These are phyloP conservation scores for Trichomalopsis sarcophagae DNA, from an alignment of 1,140 invertebrate species.

Conservation along the genomic window DNA sequence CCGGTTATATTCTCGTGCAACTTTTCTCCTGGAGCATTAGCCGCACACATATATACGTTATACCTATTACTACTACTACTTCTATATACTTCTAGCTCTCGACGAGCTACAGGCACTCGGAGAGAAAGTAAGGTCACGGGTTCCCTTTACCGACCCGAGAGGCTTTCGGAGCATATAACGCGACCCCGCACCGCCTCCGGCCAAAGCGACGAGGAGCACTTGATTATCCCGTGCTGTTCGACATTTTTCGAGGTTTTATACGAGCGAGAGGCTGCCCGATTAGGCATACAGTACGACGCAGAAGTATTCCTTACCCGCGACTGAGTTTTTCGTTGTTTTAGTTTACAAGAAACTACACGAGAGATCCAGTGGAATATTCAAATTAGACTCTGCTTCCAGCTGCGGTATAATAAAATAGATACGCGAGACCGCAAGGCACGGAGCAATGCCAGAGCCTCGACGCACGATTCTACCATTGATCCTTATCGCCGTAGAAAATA, in stretches of 20 bases:
- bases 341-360: too few species aligned
- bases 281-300: neutral
- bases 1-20: neutral
- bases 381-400: too few species aligned
- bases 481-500: too few species aligned
- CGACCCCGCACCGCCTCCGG: neutral
- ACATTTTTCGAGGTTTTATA: too few species aligned
- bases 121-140: slow-evolving; percentile 66
- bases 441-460: too few species aligned
- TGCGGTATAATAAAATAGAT: too few species aligned
- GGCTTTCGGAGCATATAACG: neutral
- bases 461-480: too few species aligned
- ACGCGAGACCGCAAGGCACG: too few species aligned
- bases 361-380: too few species aligned
- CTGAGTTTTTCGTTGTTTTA: too few species aligned
- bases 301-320: neutral
- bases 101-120: neutral
- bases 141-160: slow-evolving; percentile 60
- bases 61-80: too few species aligned
- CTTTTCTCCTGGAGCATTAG: neutral
- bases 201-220: neutral
- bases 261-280: too few species aligned
- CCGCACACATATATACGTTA: neutral
- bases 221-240: neutral
- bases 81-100: neutral